Evolutionary conservation across 2,113 vertebrate genomes (phyloP), one percentile per base, ranked within the genome.

Genomic region (Mola mola): DNA sequence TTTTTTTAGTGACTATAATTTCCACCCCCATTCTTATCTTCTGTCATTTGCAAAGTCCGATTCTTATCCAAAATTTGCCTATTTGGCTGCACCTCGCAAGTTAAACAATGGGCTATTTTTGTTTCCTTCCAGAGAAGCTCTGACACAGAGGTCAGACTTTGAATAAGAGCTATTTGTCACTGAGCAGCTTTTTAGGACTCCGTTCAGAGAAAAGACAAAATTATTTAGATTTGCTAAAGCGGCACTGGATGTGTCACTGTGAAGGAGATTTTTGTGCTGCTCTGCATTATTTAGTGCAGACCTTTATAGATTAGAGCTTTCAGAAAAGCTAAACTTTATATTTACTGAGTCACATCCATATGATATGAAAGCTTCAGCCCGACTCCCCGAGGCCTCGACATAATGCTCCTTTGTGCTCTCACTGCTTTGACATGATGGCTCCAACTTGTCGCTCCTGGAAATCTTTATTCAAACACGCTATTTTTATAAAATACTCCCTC

Each of bases 391-490:
- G 17, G 13, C 11, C 0, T 3, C 2, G 17, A 29, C 43, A 6
- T 8, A 6, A 46, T 11, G 17, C 28, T 64, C 17, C 2, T n/a
- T 38, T 50, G n/a, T 67, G 15, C 41, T 51, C 8, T 25, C 6
- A 11, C 49, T 28, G 4, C 19, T 2, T 40, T 12, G 48, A 42
- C 44, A 44, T 25, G 33, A 46, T 38, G 44, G 44, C n/a, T 40
- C 40, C 25, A 53, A 22, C 17, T 60, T 19, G 4, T 41, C 8
- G 8, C 8, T 19, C 6, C 46, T 52, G 50, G 4, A 53, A 7
- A 29, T 59, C 31, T 58, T 52, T 36, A 36, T 34, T 61, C 61
- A 49, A 70, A 78, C 25, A n/a, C 6, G 13, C 11, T 16, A 13
- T 34, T 8, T 52, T 28, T 31, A 50, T 24, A 17, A 16, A 8